Evolutionary conservation across 1,140 invertebrate genomes (phyloP), one percentile per base, ranked within the genome.

Genomic region (Phthorimaea operculella): DNA sequence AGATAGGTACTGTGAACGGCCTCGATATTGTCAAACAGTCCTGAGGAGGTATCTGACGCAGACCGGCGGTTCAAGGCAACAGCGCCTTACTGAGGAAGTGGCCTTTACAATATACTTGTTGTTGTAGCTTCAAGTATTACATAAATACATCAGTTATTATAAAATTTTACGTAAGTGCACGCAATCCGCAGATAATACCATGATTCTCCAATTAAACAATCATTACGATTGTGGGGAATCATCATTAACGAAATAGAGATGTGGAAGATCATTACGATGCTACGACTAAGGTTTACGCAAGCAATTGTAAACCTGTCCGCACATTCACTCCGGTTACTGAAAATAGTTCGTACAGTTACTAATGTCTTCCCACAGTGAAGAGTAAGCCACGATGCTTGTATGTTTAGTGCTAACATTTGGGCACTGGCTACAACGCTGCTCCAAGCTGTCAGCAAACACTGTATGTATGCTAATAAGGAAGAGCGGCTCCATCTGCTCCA

Each of bases 1-100:
- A 47, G 44, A n/a, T 47, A 45, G 42, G 11, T 34, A 39, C n/a
- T 39, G 36, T 10, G 10, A 39, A n/a, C 10, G 44, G 15, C 44
- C 44, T 54, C 52, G 57, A 49, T 45, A 50, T 51, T 59, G 48
- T 59, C 57, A 59, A 58, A 54, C 18, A 33, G 12, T 14, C 14
- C 28, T n/a, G n/a, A 28, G 54, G 14, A 33, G 14, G 51, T 39
- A 53, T 39, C 33, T 49, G 36, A 17, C 54, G 53, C 59, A 54
- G 34, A 58, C 65, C 63, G 62, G 52, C 63, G 58, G 65, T 70
- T 73, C 70, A 76, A 74, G 74, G 74, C 34, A 47, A 58, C 21
- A 28, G 54, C 42, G 52, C 57, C 55, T 60, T 47, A 69, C 65
- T 51, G 63, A 73, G 72, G 72, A 77, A 72, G 54, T 58, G 59